Conservation (phyloP, 2,888 invertebrate genomes). For the Erynnis tages region DNA sequence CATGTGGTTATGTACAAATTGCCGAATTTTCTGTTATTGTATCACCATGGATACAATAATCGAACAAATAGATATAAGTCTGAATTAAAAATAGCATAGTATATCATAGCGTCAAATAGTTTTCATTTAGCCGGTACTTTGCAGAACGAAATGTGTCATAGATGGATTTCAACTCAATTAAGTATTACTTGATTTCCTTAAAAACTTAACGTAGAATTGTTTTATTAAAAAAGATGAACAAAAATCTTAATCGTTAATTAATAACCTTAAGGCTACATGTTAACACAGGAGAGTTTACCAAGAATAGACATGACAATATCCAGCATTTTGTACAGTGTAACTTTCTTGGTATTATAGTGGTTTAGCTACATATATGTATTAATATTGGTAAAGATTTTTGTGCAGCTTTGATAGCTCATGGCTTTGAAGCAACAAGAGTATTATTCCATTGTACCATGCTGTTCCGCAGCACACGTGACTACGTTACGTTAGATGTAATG, state of each 20-base stretch:
- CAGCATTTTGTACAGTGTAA: too few species aligned
- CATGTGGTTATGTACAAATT: not conserved
- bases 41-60: not conserved
- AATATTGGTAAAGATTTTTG: conserved; percentile 4
- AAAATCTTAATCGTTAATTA: not conserved
- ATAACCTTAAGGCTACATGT: too few species aligned
- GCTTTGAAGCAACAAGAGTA: not conserved
- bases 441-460: conserved; percentile 10
- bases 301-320: too few species aligned
- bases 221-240: not conserved
- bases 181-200: not conserved
- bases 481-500: conserved; percentile 11
- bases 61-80: conserved; percentile 10
- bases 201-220: not conserved
- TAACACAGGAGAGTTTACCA: too few species aligned
- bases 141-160: not conserved
- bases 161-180: not conserved
- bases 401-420: not conserved
- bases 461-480: too few species aligned
- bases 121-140: not conserved
- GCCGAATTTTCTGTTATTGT: not conserved
- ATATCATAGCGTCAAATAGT: not conserved
- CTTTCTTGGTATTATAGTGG: too few species aligned
- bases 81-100: conserved; percentile 12
- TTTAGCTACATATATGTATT: too few species aligned